phyloP scores from a whole-genome alignment of 2,113 vertebrate genomes.

The Fukomys damarensis region DNA sequence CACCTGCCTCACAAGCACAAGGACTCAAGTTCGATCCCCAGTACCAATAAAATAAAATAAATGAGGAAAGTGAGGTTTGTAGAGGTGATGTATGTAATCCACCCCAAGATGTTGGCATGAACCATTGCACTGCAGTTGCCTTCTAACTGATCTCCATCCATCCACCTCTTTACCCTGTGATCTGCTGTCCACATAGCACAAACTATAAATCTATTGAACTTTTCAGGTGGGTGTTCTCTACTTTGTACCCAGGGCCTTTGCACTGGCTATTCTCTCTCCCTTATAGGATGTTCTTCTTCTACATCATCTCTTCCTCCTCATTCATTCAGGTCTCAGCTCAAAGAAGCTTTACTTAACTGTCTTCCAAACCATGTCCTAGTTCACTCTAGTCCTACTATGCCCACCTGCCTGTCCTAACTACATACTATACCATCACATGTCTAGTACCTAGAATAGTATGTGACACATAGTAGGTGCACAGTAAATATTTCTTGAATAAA shows the following conservation, averaged over 20 bases:
- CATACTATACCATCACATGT: neutral
- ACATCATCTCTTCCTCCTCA: neutral
- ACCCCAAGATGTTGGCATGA: neutral
- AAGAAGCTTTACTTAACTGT: neutral
- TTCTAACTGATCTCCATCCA: neutral
- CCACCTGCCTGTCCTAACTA: neutral
- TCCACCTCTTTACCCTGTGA: neutral
- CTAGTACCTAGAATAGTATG: neutral
- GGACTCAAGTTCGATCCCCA: too few species aligned
- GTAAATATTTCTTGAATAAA: neutral
- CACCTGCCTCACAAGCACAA: too few species aligned
- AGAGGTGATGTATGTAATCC: too few species aligned
- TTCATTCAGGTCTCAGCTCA: constrained; percentile 13
- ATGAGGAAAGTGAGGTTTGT: neutral
- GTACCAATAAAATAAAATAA: too few species aligned
- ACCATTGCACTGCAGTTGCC: neutral
- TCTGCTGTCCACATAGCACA: neutral
- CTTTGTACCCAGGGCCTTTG: constrained; percentile 3
- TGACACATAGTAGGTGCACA: neutral
- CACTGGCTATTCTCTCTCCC: neutral
- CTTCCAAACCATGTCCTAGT: neutral
- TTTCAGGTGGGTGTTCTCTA: neutral
- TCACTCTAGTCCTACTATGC: neutral
- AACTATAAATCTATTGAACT: neutral
- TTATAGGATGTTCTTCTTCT: neutral